These are phyloP conservation scores for Wiebesia pumilae DNA, from an alignment of 1,140 invertebrate genomes.

Conservation along the genomic window DNA sequence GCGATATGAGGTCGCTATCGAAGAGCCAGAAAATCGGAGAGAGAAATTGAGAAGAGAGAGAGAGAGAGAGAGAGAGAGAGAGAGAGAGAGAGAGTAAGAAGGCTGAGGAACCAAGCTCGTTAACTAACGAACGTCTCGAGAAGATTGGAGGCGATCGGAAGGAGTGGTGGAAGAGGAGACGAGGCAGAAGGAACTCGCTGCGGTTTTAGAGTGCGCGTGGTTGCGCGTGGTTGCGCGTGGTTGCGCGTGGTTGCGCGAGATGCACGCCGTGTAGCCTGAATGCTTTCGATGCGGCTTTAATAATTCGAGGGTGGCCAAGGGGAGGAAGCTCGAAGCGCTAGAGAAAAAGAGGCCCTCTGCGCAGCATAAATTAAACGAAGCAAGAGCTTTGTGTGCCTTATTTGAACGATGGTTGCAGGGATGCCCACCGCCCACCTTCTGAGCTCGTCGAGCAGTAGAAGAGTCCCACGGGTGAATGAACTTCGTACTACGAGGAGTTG, in stretches of 20 bases:
- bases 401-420: not conserved
- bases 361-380: conserved; percentile 35
- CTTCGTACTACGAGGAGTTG: conserved; percentile 26
- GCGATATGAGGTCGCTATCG: conserved; percentile 23
- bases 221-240: not conserved
- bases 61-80: not conserved
- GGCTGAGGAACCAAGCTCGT: conserved; percentile 30
- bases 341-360: conserved; percentile 12
- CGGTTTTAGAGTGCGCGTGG: not conserved
- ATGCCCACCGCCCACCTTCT: not conserved
- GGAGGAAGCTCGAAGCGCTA: not conserved
- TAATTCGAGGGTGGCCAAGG: not conserved
- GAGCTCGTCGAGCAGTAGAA: not conserved
- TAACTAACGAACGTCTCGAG: conserved; percentile 52
- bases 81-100: not conserved
- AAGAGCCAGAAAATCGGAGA: not conserved
- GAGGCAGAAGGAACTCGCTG: not conserved
- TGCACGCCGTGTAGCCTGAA: not conserved
- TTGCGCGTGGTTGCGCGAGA: not conserved
- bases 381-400: not conserved
- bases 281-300: conserved; percentile 22
- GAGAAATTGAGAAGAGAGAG: not conserved
- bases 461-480: conserved; percentile 42
- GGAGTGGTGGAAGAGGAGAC: not conserved
- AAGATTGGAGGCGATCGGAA: conserved; percentile 45